Conservation (phyloP, 2,888 invertebrate species). For the Drosophila helvetica region DNA sequence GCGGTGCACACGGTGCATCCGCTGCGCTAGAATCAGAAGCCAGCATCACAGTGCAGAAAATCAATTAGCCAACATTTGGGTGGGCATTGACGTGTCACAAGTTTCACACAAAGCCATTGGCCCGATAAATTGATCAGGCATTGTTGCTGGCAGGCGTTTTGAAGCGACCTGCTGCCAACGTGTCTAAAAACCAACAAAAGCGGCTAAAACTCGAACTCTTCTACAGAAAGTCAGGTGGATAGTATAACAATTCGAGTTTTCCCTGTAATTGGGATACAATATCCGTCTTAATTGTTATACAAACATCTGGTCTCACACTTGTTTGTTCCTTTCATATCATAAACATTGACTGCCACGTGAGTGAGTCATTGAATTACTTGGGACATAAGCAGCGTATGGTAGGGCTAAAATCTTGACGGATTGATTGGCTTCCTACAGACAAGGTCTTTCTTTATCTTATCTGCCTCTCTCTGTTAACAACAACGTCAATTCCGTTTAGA, state of each 20-base stretch:
- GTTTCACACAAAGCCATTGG: slow-evolving; percentile 16
- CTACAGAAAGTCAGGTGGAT: not conserved
- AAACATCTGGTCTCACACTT: not conserved
- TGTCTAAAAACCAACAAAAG: slow-evolving; percentile 24
- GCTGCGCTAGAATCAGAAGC: not conserved
- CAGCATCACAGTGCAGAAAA: slow-evolving; percentile 7
- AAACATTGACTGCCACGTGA: slow-evolving; percentile 1
- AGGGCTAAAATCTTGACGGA: not conserved
- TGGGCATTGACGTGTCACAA: slow-evolving; percentile 42
- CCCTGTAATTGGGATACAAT: not conserved
- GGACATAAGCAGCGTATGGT: not conserved
- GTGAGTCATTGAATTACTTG: not conserved
- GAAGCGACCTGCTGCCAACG: slow-evolving; percentile 26
- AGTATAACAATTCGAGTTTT: not conserved
- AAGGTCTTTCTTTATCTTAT: not conserved
- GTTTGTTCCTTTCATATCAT: not conserved
- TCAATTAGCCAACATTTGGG: slow-evolving; percentile 26
- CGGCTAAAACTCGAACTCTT: not conserved
- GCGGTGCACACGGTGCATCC: not conserved
- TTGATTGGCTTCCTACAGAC: not conserved
- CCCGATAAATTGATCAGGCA: slow-evolving; percentile 3
- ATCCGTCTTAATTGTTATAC: not conserved
- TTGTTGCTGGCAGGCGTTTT: not conserved
- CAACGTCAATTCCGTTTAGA: not conserved
- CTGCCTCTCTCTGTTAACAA: not conserved